Evolutionary conservation across 2,797 vertebrate genomes (phyloP).

Genomic region (Brotula barbata): DNA sequence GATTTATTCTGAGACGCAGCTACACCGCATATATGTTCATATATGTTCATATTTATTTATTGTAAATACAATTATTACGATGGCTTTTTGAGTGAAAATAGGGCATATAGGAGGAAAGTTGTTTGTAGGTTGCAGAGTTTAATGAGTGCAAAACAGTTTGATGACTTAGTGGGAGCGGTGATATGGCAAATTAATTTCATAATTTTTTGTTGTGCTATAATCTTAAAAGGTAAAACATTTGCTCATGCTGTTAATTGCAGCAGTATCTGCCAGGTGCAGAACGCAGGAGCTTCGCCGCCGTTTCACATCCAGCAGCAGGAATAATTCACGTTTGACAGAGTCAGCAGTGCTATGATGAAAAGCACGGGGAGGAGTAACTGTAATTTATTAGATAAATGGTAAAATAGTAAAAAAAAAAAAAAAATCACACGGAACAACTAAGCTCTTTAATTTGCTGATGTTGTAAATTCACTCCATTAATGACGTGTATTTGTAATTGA

Average conservation of each 20-base stretch:
- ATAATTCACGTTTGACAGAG: slow-evolving; percentile 42
- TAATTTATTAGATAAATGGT: slow-evolving; percentile 45
- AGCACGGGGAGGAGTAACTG: slow-evolving; percentile 17
- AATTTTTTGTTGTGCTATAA: slow-evolving; percentile 31
- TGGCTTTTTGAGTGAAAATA: slow-evolving; percentile 14
- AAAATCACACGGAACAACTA: slow-evolving; percentile 36
- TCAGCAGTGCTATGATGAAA: slow-evolving; percentile 28
- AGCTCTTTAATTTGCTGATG: slow-evolving; percentile 64
- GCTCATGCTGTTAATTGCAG: slow-evolving; percentile 53
- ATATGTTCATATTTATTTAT: slow-evolving; percentile 15
- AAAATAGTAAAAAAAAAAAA: slow-evolving; percentile 28
- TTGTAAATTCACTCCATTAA: slow-evolving; percentile 62
- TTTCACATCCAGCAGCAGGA: slow-evolving; percentile 27
- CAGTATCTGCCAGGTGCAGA: slow-evolving; percentile 53
- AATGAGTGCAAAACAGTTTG: slow-evolving; percentile 3
- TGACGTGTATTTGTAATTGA: slow-evolving; percentile 51
- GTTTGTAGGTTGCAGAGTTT: slow-evolving; percentile 18
- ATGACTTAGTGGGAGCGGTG: background rate
- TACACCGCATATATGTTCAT: background rate
- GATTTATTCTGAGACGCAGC: slow-evolving; percentile 9
- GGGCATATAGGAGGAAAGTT: slow-evolving; percentile 5
- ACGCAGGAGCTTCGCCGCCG: slow-evolving; percentile 6
- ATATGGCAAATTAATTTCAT: slow-evolving; percentile 18
- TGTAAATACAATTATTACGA: no score
- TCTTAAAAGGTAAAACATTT: slow-evolving; percentile 41